phyloP scores from a whole-genome alignment of 2,797 vertebrate species.

The Intellagama lesueurii region DNA sequence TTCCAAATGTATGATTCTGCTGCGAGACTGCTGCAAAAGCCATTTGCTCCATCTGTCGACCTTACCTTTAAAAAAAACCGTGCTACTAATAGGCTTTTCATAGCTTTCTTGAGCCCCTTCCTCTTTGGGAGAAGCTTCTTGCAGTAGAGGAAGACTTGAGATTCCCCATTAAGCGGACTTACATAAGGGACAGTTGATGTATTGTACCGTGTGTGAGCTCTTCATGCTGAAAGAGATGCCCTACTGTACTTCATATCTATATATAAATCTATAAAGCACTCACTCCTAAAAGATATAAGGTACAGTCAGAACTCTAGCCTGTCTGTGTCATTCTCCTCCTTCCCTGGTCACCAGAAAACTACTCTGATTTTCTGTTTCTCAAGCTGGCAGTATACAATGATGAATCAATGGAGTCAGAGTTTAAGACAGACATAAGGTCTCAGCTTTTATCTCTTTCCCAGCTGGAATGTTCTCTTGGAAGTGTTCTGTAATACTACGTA shows the following conservation, averaged over 20 bases:
- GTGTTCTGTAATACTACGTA: not conserved
- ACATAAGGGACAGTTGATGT: not conserved
- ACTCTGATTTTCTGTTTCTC: not conserved
- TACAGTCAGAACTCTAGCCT: not conserved
- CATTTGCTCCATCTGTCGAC: not conserved
- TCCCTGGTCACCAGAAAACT: not conserved
- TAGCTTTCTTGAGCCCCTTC: not conserved
- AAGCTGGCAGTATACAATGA: not conserved
- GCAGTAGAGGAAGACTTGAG: not conserved
- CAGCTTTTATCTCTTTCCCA: not conserved
- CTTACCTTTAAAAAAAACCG: conserved; percentile 5
- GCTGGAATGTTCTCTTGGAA: not conserved
- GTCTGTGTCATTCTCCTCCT: not conserved
- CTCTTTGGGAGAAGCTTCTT: not conserved
- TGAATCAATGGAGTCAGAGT: not conserved
- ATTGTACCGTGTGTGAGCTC: not conserved
- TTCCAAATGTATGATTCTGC: not conserved
- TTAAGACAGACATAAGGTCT: not conserved
- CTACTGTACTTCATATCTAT: not conserved
- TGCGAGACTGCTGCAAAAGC: not conserved
- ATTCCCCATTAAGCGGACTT: not conserved
- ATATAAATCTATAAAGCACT: not conserved
- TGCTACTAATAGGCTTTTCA: not conserved
- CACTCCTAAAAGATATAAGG: not conserved
- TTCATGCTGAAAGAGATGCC: not conserved